Conservation (phyloP, 1,140 invertebrate species). For the Mizuhopecten yessoensis region DNA sequence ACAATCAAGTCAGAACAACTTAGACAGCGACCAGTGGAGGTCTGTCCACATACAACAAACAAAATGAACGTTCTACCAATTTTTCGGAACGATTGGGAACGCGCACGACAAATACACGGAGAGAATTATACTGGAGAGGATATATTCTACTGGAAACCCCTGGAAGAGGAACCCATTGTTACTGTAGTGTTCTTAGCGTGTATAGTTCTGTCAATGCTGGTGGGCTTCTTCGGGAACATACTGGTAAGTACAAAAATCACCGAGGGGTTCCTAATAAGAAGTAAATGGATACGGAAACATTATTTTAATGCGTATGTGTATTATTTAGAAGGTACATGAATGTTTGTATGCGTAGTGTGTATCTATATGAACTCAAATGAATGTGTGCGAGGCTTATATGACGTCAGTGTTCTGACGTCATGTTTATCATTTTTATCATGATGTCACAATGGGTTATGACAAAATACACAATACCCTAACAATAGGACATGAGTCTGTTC, state of each 20-base stretch:
- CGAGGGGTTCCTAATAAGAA: too few relatives aligned
- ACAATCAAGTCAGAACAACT: not conserved
- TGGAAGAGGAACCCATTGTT: not conserved
- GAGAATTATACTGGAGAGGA: constrained; percentile 5
- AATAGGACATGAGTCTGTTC: too few relatives aligned
- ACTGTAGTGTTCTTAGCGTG: not conserved
- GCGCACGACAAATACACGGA: not conserved
- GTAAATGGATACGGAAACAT: too few relatives aligned
- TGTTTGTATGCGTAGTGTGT: too few relatives aligned
- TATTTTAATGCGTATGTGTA: too few relatives aligned
- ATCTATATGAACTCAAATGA: too few relatives aligned
- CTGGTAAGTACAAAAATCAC: not conserved
- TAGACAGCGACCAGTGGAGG: not conserved
- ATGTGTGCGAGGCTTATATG: too few relatives aligned
- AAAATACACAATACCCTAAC: too few relatives aligned
- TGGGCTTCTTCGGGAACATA: not conserved
- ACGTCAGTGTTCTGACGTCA: too few relatives aligned
- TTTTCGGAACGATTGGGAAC: constrained; percentile 1
- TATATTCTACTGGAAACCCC: not conserved
- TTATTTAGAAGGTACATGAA: too few relatives aligned
- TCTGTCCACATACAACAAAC: not conserved
- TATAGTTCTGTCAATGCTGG: not conserved
- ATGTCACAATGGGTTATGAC: too few relatives aligned
- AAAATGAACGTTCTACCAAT: constrained; percentile 3
- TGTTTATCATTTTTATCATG: too few relatives aligned